Conservation (phyloP, 2,113 vertebrate species). For the Monarcha castaneiventris region DNA sequence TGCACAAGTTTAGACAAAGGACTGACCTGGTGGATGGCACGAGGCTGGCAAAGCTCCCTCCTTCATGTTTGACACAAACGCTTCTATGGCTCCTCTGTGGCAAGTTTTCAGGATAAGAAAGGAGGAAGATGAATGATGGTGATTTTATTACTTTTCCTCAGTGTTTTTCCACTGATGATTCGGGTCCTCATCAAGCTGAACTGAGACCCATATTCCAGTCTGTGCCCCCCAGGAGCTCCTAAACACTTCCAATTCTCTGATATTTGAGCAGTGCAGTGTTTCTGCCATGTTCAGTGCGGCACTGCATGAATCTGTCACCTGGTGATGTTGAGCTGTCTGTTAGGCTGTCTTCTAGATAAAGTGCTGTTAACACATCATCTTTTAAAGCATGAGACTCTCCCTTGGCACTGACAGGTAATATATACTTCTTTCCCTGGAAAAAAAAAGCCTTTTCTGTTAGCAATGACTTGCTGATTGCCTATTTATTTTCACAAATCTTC, state of each 20-base stretch:
- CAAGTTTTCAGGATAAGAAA: neutral
- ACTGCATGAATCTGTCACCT: neutral
- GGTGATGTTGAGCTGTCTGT: slow-evolving; percentile 14
- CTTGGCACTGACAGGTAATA: slow-evolving; percentile 54
- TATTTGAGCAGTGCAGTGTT: neutral
- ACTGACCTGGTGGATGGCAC: neutral
- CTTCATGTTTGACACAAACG: accelerated
- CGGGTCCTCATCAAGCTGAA: neutral
- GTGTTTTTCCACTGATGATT: neutral
- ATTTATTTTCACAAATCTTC: slow-evolving; percentile 67
- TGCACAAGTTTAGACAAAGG: neutral
- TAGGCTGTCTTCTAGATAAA: slow-evolving; percentile 15
- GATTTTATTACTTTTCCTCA: neutral
- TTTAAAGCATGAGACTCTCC: slow-evolving; percentile 6
- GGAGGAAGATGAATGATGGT: neutral
- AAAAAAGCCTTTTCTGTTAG: slow-evolving; percentile 9
- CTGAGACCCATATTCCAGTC: neutral
- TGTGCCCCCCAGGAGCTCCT: neutral
- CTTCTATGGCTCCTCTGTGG: neutral
- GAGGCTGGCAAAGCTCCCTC: neutral
- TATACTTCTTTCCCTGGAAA: slow-evolving; percentile 27
- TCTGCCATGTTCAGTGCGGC: neutral
- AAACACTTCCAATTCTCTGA: neutral
- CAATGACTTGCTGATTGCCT: slow-evolving; percentile 62
- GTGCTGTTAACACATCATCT: slow-evolving; percentile 40